Conservation (phyloP, 2,888 invertebrate genomes). For the Palloptera scutellata region DNA sequence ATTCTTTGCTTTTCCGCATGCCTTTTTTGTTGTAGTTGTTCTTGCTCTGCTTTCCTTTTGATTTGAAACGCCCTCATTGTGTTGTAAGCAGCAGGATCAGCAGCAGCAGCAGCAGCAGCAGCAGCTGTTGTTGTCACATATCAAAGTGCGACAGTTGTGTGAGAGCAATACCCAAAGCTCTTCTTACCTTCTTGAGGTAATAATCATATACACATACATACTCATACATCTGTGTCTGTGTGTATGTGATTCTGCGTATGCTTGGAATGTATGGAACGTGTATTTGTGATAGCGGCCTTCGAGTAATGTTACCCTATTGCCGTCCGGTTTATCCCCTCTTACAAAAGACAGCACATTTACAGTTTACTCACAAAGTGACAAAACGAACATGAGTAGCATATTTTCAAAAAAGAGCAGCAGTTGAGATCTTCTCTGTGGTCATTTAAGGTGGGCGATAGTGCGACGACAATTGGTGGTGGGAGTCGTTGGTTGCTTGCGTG, state of each 20-base stretch:
- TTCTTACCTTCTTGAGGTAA: slow-evolving; percentile 18
- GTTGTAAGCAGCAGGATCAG: too few relatives aligned
- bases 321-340: background rate
- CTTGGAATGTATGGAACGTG: background rate
- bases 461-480: background rate
- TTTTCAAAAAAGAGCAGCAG: slow-evolving; percentile 10
- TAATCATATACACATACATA: slow-evolving; percentile 8
- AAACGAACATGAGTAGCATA: slow-evolving; percentile 25
- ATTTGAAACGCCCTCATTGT: too few relatives aligned
- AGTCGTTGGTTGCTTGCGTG: background rate
- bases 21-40: too few relatives aligned
- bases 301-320: background rate
- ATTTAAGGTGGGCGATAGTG: background rate
- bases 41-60: background rate
- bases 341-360: background rate
- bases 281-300: background rate
- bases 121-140: background rate
- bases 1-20: slow-evolving; percentile 27
- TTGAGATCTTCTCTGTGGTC: background rate
- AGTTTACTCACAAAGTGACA: background rate
- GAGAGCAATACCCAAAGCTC: background rate
- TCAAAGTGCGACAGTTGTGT: background rate
- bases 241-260: background rate
- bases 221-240: background rate
- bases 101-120: background rate